Conservation (phyloP, 2,113 vertebrate genomes). For the Elgaria multicarinata region DNA sequence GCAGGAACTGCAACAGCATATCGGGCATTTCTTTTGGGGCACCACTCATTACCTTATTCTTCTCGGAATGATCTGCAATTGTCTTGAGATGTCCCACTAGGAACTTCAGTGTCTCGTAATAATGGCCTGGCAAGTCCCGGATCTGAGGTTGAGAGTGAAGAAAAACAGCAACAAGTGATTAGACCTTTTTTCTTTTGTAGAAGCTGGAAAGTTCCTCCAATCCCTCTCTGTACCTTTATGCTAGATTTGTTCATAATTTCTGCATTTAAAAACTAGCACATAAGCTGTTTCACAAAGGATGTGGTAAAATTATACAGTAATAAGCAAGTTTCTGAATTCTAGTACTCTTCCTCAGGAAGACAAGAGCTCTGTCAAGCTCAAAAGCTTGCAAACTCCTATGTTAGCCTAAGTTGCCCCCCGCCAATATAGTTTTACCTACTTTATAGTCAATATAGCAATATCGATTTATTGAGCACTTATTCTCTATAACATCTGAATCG, state of each 20-base stretch:
- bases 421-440: not conserved
- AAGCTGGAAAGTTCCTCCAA: not conserved
- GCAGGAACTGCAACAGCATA: not conserved
- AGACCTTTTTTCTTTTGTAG: not conserved
- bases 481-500: no score
- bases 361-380: not conserved
- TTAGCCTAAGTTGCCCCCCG: not conserved
- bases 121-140: slow-evolving; percentile 91
- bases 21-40: not conserved
- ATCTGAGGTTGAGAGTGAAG: slow-evolving; percentile 77
- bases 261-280: not conserved
- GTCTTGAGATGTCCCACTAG: slow-evolving; percentile 93
- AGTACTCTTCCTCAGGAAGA: not conserved
- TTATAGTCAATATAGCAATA: not conserved
- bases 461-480: no score
- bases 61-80: slow-evolving; percentile 91
- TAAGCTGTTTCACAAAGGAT: not conserved
- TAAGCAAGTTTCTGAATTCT: not conserved
- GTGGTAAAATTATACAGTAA: not conserved
- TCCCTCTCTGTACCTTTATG: not conserved
- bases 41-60: slow-evolving; percentile 87
- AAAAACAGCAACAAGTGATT: not conserved
- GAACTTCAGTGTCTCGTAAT: slow-evolving; percentile 96
- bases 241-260: not conserved
- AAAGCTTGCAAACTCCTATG: not conserved